These are phyloP conservation scores for Torymus auratus DNA, from an alignment of 2,888 invertebrate species.

Conservation along the genomic window DNA sequence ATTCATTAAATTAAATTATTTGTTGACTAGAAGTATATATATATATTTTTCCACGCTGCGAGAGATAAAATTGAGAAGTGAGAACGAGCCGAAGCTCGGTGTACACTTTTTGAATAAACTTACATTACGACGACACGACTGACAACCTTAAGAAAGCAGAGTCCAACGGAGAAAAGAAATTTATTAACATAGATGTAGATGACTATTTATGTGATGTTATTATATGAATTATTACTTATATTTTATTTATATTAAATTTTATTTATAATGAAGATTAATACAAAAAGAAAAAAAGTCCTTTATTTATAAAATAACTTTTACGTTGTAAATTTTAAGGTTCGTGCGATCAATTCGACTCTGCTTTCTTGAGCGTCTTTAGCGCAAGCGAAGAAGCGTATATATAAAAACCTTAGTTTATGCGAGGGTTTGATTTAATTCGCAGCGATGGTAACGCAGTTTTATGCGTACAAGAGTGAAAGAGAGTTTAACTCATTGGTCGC, in stretches of 20 bases:
- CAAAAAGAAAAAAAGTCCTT: too few relatives aligned
- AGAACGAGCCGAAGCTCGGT: conserved; percentile 30
- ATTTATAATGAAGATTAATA: conserved; percentile 13
- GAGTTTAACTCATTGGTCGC: conserved; percentile 33
- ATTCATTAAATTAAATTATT: conserved; percentile 52
- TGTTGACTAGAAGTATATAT: conserved; percentile 52
- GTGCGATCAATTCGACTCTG: conserved; percentile 37
- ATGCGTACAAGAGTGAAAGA: conserved; percentile 51
- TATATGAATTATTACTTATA: conserved; percentile 35
- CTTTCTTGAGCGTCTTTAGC: conserved; percentile 42
- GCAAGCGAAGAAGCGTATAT: conserved; percentile 9
- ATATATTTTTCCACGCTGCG: conserved; percentile 39
- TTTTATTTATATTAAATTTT: conserved; percentile 28
- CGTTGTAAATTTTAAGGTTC: neutral
- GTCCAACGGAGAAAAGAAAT: conserved; percentile 20
- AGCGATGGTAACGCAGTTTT: conserved; percentile 56
- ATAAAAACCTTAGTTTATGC: conserved; percentile 39
- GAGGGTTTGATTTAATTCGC: conserved; percentile 27
- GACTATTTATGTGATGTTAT: conserved; percentile 25
- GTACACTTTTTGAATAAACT: conserved; percentile 35
- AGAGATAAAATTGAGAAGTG: conserved; percentile 32
- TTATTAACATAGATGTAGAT: conserved; percentile 36
- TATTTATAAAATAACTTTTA: too few relatives aligned
- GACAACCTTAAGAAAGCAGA: conserved; percentile 53
- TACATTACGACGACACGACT: conserved; percentile 29